Conservation (phyloP, 2,888 invertebrate species). For the Dicyrtomina minuta region DNA sequence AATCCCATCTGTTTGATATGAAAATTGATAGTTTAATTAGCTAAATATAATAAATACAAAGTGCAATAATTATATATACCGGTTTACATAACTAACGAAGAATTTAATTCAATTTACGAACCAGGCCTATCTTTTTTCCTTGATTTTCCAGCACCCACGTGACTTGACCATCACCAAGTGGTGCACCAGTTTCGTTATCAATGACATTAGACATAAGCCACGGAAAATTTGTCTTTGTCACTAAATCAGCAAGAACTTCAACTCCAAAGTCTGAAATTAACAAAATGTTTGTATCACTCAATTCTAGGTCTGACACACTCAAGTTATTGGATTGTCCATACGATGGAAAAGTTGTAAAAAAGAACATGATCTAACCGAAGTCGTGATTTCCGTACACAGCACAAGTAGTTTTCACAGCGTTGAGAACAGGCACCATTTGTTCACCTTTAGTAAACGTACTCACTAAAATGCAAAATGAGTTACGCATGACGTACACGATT, state of each 20-base stretch:
- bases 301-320: neutral
- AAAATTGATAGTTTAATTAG: neutral
- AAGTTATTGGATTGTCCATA: neutral
- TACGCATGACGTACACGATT: too few relatives aligned
- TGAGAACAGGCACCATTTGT: conserved; percentile 87
- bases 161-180: conserved; percentile 78
- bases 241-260: conserved; percentile 76
- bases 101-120: conserved; percentile 55
- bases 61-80: neutral
- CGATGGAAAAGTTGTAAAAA: neutral
- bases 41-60: conserved; percentile 10
- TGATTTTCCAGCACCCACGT: conserved; percentile 77
- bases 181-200: conserved; percentile 82
- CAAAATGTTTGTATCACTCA: conserved; percentile 15
- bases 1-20: conserved; percentile 59
- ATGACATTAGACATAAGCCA: conserved; percentile 92
- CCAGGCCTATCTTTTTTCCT: conserved; percentile 74
- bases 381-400: conserved; percentile 92
- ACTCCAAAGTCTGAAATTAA: conserved; percentile 78
- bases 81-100: conserved; percentile 1
- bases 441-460: conserved; percentile 89
- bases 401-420: conserved; percentile 78
- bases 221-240: conserved; percentile 76
- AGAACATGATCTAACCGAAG: conserved; percentile 69
- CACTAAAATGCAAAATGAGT: conserved; percentile 72